Conservation (phyloP, 1,140 invertebrate species). For the Belonocnema kinseyi region DNA sequence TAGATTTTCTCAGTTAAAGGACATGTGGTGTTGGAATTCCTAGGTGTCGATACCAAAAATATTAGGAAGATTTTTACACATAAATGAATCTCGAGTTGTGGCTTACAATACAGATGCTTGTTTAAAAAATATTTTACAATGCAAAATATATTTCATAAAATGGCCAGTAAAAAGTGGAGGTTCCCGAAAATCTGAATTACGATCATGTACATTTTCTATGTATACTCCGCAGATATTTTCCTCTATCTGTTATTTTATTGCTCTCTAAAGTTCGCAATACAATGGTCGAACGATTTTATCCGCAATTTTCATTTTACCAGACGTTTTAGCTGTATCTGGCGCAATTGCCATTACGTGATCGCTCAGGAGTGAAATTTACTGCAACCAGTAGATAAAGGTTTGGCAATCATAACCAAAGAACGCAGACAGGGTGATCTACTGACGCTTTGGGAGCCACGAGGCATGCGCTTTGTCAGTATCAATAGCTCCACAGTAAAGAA, state of each 20-base stretch:
- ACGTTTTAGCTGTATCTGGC: conserved; percentile 1
- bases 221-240: too few species aligned
- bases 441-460: conserved; percentile 11
- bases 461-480: conserved; percentile 11
- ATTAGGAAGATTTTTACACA: too few species aligned
- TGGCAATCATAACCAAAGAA: conserved; percentile 23
- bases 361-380: conserved; percentile 15
- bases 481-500: background rate
- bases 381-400: conserved; percentile 26
- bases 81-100: too few species aligned
- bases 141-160: too few species aligned
- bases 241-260: background rate
- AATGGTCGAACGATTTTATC: background rate
- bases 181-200: too few species aligned
- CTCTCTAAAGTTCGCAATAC: background rate
- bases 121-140: too few species aligned
- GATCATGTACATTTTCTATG: too few species aligned
- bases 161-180: too few species aligned
- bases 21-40: too few species aligned
- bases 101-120: too few species aligned
- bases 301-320: conserved; percentile 15
- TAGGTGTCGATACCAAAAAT: too few species aligned
- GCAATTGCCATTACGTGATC: conserved; percentile 13
- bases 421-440: background rate
- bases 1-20: too few species aligned